Percentiles rank a stretch among this genome's conserved stretches.
These are phyloP conservation scores for Hoplodrina ambigua DNA, from an alignment of 2,888 invertebrate genomes.

Conservation along the genomic window DNA sequence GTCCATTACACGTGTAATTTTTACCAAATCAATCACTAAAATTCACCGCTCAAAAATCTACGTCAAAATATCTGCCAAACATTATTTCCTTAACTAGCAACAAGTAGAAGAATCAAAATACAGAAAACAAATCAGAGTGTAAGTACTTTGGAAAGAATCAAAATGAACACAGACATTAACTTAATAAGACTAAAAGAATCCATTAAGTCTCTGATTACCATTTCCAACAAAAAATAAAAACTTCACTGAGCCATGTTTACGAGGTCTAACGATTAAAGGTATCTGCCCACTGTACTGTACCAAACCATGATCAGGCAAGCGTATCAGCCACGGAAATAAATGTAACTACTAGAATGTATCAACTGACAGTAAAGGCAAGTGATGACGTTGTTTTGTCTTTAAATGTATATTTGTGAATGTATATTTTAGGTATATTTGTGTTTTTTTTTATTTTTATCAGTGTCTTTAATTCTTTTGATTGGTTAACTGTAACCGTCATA, in stretches of 20 bases:
- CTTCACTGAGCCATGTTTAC: constrained; percentile 3
- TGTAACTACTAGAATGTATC: no score
- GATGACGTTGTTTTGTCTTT: no score
- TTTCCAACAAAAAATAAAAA: constrained; percentile 28
- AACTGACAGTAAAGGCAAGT: no score
- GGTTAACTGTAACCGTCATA: no score
- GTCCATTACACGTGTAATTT: no score
- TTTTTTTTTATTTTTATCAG: no score
- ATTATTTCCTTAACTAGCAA: background rate
- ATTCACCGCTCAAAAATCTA: background rate
- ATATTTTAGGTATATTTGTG: no score
- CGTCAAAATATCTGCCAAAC: background rate
- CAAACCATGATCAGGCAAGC: no score
- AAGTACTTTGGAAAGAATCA: constrained; percentile 26
- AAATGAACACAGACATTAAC: constrained; percentile 9
- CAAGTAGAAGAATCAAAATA: constrained; percentile 22
- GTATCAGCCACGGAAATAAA: no score
- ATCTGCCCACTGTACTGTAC: no score
- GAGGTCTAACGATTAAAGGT: background rate
- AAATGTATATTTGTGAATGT: no score
- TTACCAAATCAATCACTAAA: constrained; percentile 2
- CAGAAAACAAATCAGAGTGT: constrained; percentile 4
- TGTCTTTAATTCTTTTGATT: no score
- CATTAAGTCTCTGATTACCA: constrained; percentile 29
- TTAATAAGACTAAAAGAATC: constrained; percentile 24